Percentiles rank a stretch among this genome's conserved stretches.
These are phyloP conservation scores for Nomada goodeniana DNA, from an alignment of 2,888 invertebrate genomes.

Conservation along the genomic window DNA sequence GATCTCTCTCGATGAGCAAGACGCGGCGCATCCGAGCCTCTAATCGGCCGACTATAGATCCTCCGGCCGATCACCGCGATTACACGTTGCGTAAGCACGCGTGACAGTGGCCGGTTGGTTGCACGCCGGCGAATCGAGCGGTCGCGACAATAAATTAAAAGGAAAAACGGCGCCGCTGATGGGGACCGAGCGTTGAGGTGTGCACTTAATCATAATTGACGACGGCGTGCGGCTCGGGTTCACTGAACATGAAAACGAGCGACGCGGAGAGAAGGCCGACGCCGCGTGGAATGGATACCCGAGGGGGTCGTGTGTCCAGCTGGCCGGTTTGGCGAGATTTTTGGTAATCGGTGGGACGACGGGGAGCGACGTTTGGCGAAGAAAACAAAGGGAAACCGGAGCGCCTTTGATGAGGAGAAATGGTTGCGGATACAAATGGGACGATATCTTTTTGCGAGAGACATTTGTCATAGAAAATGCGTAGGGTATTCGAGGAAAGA, in stretches of 20 bases:
- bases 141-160: slow-evolving; percentile 64
- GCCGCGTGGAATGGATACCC: slow-evolving; percentile 21
- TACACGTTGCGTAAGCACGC: slow-evolving; percentile 79
- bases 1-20: neutral
- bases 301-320: neutral
- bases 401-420: neutral
- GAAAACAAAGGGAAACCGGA: slow-evolving; percentile 36
- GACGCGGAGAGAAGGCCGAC: slow-evolving; percentile 5
- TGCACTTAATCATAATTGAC: slow-evolving; percentile 56
- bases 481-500: neutral
- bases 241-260: slow-evolving; percentile 61
- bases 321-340: slow-evolving; percentile 9
- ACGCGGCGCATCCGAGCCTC: slow-evolving; percentile 52
- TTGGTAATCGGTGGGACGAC: slow-evolving; percentile 1
- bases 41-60: slow-evolving; percentile 71
- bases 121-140: slow-evolving; percentile 67
- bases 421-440: neutral
- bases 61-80: slow-evolving; percentile 76
- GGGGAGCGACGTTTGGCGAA: slow-evolving; percentile 7
- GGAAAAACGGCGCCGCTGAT: slow-evolving; percentile 45
- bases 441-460: neutral
- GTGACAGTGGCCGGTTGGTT: slow-evolving; percentile 74
- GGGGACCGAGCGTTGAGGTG: slow-evolving; percentile 48
- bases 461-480: neutral
- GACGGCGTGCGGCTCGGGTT: slow-evolving; percentile 48